These are phyloP conservation scores for Mustela lutreola DNA, from an alignment of 2,113 vertebrate species.

Conservation along the genomic window DNA sequence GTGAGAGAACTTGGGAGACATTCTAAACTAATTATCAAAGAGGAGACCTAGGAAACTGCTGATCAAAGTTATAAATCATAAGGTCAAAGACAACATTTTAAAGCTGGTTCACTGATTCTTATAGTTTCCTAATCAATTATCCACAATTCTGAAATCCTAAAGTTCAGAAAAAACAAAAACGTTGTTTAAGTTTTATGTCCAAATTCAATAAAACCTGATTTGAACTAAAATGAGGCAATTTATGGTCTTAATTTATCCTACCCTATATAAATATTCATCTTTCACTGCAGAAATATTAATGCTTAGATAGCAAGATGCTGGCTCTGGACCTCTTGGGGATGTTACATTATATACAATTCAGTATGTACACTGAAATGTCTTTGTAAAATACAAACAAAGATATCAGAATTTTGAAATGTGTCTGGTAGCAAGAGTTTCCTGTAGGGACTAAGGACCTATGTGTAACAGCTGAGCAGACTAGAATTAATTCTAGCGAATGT, in stretches of 20 bases:
- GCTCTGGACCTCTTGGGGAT: no score
- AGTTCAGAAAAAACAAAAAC: background rate
- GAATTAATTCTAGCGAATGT: no score
- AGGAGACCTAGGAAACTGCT: background rate
- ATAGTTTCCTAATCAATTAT: background rate
- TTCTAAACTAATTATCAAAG: slow-evolving; percentile 20
- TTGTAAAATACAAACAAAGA: background rate
- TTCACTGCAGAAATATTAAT: background rate
- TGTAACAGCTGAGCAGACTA: background rate
- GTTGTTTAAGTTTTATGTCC: background rate
- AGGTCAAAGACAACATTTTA: background rate
- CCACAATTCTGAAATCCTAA: background rate
- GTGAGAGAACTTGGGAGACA: background rate
- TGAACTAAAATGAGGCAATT: background rate
- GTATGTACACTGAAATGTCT: background rate
- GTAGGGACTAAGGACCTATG: background rate
- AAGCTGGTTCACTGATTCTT: background rate
- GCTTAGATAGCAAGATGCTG: background rate
- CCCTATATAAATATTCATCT: background rate
- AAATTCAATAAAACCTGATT: background rate
- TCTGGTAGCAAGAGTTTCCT: background rate
- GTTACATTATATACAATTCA: background rate
- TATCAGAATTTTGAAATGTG: background rate
- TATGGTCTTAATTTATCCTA: background rate
- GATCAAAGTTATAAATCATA: background rate